Base-by-base conservation (phyloP, 2,888 invertebrate genomes). In the Rhimphoctona megacephalus region DNA sequence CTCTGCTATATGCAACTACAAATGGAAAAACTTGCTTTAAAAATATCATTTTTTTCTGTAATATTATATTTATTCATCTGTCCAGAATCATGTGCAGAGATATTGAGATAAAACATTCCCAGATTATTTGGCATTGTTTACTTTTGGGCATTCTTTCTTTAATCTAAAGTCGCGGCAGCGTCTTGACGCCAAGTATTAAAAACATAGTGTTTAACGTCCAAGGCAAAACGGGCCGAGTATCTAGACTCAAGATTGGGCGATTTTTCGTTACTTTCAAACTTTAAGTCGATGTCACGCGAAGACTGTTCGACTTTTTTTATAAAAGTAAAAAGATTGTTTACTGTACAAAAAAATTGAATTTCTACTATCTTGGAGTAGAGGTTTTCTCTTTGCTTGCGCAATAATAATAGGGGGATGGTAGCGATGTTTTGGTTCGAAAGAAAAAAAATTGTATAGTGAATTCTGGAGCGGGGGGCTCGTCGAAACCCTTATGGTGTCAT, bases 401-500 rank as follows among this genome's bases (percentile, higher is more conserved):
- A 52, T 64, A 54, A 39, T 4, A 22, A 52, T 30, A n/a, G 25
- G 36, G n/a, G 52, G n/a, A 30, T 39, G 39, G 49, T n/a, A n/a
- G 22, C 30, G 52, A 22, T 70, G 81, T 81, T 79, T 74, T 76
- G 64, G 19, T 64, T 70, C 36, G 43, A 64, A 79, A 61, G 69
- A 70, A 82, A 54, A 85, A 87, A 67, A 64, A 36, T 36, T 52
- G n/a, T 57, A 33, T 77, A 52, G 72, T 30, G 72, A 76, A 82
- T 85, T 85, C 82, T 85, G 72, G 87, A 82, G 87, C 76, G 66
- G 79, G 52, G 67, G 66, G 52, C 64, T 69, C 14, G 52, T 19
- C 25, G 6, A 49, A 74, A 54, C 36, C 69, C 54, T 61, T 74
- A 85, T 43, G 85, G 85, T 85, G 85, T 87, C 85, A 67, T 70